A percentile compares a stretch with the other conserved stretches of the same genome.
Conservation (phyloP, 2,113 vertebrate genomes). For the Ia io region DNA sequence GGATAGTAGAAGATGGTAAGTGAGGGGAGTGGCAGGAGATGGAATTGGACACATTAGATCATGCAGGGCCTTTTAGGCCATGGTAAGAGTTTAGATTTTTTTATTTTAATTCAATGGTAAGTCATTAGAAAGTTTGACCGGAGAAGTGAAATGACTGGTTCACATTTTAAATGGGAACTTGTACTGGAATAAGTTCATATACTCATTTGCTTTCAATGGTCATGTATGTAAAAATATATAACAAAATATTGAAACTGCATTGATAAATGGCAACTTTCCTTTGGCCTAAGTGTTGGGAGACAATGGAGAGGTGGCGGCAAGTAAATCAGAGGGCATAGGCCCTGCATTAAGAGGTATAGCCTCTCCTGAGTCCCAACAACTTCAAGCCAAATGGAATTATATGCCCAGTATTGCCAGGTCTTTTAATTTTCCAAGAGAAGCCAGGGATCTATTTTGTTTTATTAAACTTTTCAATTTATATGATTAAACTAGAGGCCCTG, state of each 20-base stretch:
- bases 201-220: background rate
- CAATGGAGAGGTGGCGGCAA: background rate
- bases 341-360: background rate
- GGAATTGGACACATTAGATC: background rate
- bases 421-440: background rate
- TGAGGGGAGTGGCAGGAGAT: background rate
- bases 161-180: slow-evolving; percentile 30
- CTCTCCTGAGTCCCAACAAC: background rate
- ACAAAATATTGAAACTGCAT: background rate
- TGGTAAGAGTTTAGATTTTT: slow-evolving; percentile 1
- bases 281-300: background rate
- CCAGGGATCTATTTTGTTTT: no score
- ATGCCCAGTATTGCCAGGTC: background rate
- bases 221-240: background rate
- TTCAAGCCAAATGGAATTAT: background rate
- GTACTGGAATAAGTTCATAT: background rate
- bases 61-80: background rate
- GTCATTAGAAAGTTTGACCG: background rate
- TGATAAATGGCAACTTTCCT: background rate
- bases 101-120: background rate
- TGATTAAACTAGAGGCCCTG: no score
- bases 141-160: background rate
- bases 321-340: background rate
- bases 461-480: no score
- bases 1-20: background rate